phyloP scores from a whole-genome alignment of 2,888 invertebrate genomes.

The Oasisia sp. region DNA sequence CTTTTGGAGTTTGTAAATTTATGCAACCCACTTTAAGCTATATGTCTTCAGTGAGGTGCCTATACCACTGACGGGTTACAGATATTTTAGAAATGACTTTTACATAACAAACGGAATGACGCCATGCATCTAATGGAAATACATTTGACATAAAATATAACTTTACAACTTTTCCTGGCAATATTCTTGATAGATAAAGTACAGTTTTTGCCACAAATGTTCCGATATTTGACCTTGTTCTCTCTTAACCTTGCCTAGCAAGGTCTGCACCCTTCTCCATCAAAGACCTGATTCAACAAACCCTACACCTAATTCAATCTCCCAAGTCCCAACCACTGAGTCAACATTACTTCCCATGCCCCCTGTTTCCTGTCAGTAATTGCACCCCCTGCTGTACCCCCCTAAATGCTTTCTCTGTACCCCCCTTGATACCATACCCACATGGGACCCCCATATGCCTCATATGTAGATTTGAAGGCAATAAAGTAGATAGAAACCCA shows the following conservation, averaged over 20 bases:
- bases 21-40: too few relatives aligned
- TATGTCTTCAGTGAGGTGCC: too few relatives aligned
- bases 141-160: too few relatives aligned
- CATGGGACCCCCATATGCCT: neutral
- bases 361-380: neutral
- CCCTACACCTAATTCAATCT: neutral
- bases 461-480: neutral
- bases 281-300: neutral
- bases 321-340: neutral
- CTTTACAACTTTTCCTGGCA: too few relatives aligned
- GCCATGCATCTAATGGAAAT: too few relatives aligned
- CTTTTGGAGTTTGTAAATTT: too few relatives aligned
- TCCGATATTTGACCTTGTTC: too few relatives aligned
- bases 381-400: neutral
- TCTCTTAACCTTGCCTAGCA: neutral
- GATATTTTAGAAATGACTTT: too few relatives aligned
- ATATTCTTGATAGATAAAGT: too few relatives aligned
- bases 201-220: too few relatives aligned
- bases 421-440: neutral
- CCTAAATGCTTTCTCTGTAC: neutral
- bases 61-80: too few relatives aligned
- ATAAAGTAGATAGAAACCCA: neutral
- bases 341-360: neutral
- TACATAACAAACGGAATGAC: too few relatives aligned
- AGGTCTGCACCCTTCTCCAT: neutral